Conservation (phyloP, 2,113 vertebrate species). For the Austrofundulus limnaeus region DNA sequence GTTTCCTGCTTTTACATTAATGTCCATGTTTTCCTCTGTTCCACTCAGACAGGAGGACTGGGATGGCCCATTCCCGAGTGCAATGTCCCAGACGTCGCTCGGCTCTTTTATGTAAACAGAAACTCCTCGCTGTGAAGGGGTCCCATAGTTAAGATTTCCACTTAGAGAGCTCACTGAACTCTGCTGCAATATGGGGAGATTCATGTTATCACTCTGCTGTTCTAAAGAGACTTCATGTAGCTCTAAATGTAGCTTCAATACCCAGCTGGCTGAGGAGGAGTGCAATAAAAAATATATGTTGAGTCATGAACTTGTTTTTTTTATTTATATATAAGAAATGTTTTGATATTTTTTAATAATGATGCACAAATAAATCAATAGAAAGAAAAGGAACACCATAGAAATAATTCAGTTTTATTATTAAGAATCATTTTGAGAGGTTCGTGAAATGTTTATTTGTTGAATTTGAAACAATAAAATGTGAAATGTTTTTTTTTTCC, state of each 20-base stretch:
- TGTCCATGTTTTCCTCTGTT: conserved; percentile 69
- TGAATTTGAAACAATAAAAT: no score
- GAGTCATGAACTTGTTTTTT: conserved; percentile 27
- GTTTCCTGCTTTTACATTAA: conserved; percentile 67
- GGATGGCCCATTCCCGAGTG: conserved; percentile 74
- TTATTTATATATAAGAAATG: neutral
- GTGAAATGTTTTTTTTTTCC: no score
- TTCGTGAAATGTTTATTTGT: no score
- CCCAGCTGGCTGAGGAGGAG: conserved; percentile 50
- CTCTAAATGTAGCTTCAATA: conserved; percentile 61
- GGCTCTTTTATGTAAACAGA: conserved; percentile 78
- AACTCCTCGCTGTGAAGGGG: conserved; percentile 80
- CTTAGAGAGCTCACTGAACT: conserved; percentile 71
- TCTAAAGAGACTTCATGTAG: conserved; percentile 58
- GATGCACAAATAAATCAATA: neutral
- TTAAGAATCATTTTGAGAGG: no score
- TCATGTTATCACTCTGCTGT: conserved; percentile 64
- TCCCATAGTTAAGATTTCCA: conserved; percentile 81
- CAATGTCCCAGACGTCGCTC: conserved; percentile 70
- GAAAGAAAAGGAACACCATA: no score
- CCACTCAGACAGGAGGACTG: conserved; percentile 64
- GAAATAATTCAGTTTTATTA: no score
- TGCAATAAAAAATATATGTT: conserved; percentile 39
- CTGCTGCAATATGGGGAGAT: conserved; percentile 48
- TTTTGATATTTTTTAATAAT: neutral